Evolutionary conservation across 2,797 vertebrate species (phyloP), one percentile per base, ranked within the genome.

Genomic region (Martes flavigula): DNA sequence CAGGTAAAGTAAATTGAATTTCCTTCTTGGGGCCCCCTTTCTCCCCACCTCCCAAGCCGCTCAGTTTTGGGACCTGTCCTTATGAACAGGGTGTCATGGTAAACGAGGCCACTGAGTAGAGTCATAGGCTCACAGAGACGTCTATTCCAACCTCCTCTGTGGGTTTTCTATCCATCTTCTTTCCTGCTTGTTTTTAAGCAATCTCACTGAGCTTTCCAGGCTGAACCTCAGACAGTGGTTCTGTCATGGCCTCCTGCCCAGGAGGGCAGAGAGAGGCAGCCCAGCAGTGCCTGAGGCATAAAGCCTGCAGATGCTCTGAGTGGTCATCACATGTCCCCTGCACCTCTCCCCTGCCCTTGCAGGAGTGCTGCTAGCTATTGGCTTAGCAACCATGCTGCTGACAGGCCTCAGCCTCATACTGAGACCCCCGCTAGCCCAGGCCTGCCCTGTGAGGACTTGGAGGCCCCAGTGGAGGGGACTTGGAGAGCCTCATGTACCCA

Each of bases 401-500:
- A 99, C 98, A 10, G 98, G 98, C 66, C 98, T 99, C 48, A 98
- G 99, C 75, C 82, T 99, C 5, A 96, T 99, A 87, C 97, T 99
- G 38, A 99, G 98, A 87, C 99, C 99, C 32, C 96, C 98, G 48
- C 98, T 97, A 35, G 97, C 98, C 32, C 97, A 93, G 25, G 82
- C 98, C 0, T 98, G 98, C 82, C 99, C 99, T 11, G 97, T 99
- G 94, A 98, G 98, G 97, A 98, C 95, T 95, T 99, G 98, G 95
- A 99, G 99, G 92, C 99, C 99, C 75, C 99, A 97, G 38, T 99
- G 99, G 99, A 99, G 99, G 94, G 99, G 99, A 87, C 98, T 99
- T 40, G 99, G 99, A 0, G 99, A 99, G 94, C 99, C 99, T 2
- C 98, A 98, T 48, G 40, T 99, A 97, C 99, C 98, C 0, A 85